A percentile compares a stretch with the other conserved stretches of the same genome.
These are phyloP conservation scores for Agrotis ipsilon DNA, from an alignment of 2,888 invertebrate species.

Conservation along the genomic window DNA sequence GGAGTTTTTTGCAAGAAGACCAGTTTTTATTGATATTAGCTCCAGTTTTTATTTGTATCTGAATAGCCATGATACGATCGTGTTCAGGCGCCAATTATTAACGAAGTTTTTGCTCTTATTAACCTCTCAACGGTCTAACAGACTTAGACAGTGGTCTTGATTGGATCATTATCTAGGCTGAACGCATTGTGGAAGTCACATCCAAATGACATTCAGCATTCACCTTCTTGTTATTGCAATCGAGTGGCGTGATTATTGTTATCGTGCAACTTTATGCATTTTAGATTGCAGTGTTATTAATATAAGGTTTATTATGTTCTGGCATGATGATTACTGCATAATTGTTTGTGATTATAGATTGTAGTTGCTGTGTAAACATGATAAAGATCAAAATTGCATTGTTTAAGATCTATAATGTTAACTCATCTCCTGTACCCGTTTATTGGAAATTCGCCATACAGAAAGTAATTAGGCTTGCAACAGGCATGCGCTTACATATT, in stretches of 20 bases:
- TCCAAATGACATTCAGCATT: conserved; percentile 47
- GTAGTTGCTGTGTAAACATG: neutral
- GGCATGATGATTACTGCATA: conserved; percentile 3
- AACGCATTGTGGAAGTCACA: conserved; percentile 31
- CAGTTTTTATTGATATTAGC: conserved; percentile 21
- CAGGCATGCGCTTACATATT: conserved; percentile 36
- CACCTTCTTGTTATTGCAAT: conserved; percentile 32
- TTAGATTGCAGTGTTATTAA: conserved; percentile 30
- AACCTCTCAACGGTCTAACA: conserved; percentile 17
- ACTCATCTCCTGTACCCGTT: conserved; percentile 6
- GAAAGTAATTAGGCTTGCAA: conserved; percentile 42
- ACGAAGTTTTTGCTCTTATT: conserved; percentile 15
- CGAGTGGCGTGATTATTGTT: conserved; percentile 18
- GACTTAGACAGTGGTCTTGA: conserved; percentile 25
- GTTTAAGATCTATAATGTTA: neutral
- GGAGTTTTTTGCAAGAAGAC: conserved; percentile 5
- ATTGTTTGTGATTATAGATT: conserved; percentile 7
- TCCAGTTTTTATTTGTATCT: conserved; percentile 27
- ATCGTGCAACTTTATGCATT: conserved; percentile 35
- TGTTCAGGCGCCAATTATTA: conserved; percentile 1
- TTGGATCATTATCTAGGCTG: conserved; percentile 22
- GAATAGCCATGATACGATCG: conserved; percentile 36
- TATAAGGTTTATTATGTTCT: conserved; percentile 21
- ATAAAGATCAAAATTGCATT: neutral
- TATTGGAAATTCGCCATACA: conserved; percentile 6